Base-by-base conservation (phyloP, 2,888 invertebrate genomes). In the Aleiodes testaceus region DNA sequence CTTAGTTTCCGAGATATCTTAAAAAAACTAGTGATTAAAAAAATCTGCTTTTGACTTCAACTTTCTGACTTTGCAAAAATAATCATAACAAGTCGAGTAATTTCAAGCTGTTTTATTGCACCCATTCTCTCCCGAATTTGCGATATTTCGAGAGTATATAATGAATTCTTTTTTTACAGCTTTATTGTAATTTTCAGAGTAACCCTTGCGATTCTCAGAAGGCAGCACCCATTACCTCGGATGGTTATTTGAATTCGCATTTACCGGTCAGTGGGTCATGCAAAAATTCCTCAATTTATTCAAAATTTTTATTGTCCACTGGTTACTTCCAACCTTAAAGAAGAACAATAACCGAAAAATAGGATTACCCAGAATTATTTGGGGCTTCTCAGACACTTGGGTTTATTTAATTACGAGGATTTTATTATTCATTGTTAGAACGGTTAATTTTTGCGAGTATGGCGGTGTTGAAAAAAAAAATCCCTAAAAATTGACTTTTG, bases 131-230 rank as follows among this genome's bases (percentile, higher is more conserved):
- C 3, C 5, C 4, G 26, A 5, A 36, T 16, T 47, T 3, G n/a
- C 47, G 16, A 20, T 4, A 5, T 45, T 20, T 44, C 44, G 11
- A 20, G 14, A 36, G 9, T 49, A 64, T 64, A 12, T 44, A 22
- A 47, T 7, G 14, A 49, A 45, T 44, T 64, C 47, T 26, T 64
- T 47, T 47, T 49, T 64, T 50, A 22, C 26, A 44, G 11, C 49
- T 50, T 49, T 50, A 50, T 36, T 47, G 64, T 44, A 7, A 9
- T 16, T 45, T 12, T 52, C 20, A 4, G 9, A 78, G 77, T 81
- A 82, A 82, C 81, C 80, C 82, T 82, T 82, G 77, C 79, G 77
- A 55, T 79, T 80, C 78, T 70, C 30, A 68, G 77, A 77, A 78
- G 74, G 74, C 55, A 74, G 70, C 55, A 66, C 68, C 74, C 70